Evolutionary conservation across 1,140 invertebrate species (phyloP), one percentile per base, ranked within the genome.

Genomic region (Atopsyche davidsoni): DNA sequence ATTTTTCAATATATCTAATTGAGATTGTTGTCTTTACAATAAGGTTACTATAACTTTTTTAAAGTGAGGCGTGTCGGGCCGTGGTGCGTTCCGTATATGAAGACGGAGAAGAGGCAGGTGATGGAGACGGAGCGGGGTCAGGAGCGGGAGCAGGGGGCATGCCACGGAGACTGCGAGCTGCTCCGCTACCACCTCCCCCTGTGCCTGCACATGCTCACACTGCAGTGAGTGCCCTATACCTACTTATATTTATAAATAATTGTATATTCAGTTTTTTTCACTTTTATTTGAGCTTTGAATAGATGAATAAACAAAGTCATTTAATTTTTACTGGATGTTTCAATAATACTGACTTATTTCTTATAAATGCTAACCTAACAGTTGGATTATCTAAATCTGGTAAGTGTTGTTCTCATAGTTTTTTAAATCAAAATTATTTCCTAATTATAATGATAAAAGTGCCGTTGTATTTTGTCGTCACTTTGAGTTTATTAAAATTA

Each of bases 361-460:
- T n/a, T 4, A 31, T 44, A 17, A 23, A 7, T 41, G 39, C 39
- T 44, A 16, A 11, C 7, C 42, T 45, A 45, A 34, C 25, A 57
- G 55, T 53, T 57, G 55, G 55, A 57, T 53, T 57, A 57, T 47
- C 50, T 57, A 31, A 57, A 57, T 50, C 19, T 57, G 41, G 55
- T 57, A 57, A 57, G 55, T 50, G 7, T 36, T 31, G 3, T n/a
- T 31, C 11, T 34, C 14, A 17, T 34, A 10, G 25, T 28, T 7
- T 28, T 28, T 28, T 28, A 28, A 28, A 7, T 28, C 25, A n/a
- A n/a, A n/a, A n/a, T n/a, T n/a, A n/a, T n/a, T n/a, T n/a, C n/a
- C n/a, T n/a, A n/a, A n/a, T n/a, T n/a, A n/a, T n/a, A n/a, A n/a
- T n/a, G n/a, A n/a, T n/a, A n/a, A n/a, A n/a, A n/a, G n/a, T n/a